Base-by-base conservation (phyloP, 2,113 vertebrate species). In the Syngnathus scovelli region DNA sequence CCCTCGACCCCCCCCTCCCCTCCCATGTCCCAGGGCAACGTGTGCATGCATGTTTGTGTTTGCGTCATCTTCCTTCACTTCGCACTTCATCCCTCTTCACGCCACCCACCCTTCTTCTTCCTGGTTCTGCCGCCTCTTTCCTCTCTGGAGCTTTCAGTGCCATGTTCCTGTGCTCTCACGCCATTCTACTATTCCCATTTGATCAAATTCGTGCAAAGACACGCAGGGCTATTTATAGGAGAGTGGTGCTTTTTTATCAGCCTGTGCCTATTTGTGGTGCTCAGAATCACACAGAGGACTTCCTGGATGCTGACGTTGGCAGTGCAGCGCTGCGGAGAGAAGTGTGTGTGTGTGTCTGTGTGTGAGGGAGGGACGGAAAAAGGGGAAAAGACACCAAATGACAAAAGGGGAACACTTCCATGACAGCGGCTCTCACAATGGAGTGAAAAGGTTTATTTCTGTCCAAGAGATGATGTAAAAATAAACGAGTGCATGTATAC, bases 251-350 rank as follows among this genome's bases (percentile, higher is more conserved):
- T 89, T 91, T 91, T 89, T 90, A 86, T 90, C 86, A 66, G 80
- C 79, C 83, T 63, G 85, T 76, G 87, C 88, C 91, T 92, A 91
- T 92, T 92, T 92, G 89, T 88, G 82, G 88, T 81, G 77, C 75
- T 79, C 76, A 79, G 82, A 90, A 87, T 83, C 86, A 91, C 86
- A 91, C 86, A 86, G 87, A 91, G 89, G 91, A 86, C 89, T 91
- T 88, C 90, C 89, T 91, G 81, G 78, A 83, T 87, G 82, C 86
- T 90, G 89, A 91, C 90, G 90, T 90, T 81, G 89, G 86, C 78
- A 78, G 74, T 82, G 86, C 80, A 67, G 76, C 71, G 86, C 89
- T 91, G 89, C 89, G 86, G 88, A 86, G 85, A 73, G 74, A 76
- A 72, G 75, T 71, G 69, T 71, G 76, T 68, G 75, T 62, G 56